phyloP scores from a whole-genome alignment of 2,888 invertebrate species.

The Eupsilia transversa region DNA sequence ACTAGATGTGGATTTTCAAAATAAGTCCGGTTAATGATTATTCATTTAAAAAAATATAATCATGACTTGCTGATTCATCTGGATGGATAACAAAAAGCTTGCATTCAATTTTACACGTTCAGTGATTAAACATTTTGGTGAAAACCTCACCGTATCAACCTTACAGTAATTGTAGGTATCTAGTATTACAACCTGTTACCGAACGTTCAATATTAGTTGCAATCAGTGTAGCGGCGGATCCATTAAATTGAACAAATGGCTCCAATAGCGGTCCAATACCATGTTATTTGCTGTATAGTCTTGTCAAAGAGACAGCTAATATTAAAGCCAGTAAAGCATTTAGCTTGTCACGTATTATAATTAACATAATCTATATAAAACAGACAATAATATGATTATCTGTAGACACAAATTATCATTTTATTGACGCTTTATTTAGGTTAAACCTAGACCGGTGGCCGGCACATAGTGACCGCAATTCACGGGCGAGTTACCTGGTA shows the following conservation, averaged over 20 bases:
- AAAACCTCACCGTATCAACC: neutral
- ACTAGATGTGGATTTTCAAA: neutral
- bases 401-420: neutral
- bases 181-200: constrained; percentile 20
- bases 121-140: neutral
- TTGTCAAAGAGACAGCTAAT: constrained; percentile 24
- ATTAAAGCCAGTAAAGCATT: constrained; percentile 3
- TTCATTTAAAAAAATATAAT: neutral
- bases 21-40: neutral
- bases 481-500: neutral
- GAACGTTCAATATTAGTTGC: constrained; percentile 37
- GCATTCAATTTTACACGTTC: neutral
- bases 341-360: neutral
- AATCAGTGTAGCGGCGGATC: constrained; percentile 47
- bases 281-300: constrained; percentile 26
- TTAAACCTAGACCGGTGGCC: too few species aligned
- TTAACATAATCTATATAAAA: constrained; percentile 5
- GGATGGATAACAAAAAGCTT: neutral
- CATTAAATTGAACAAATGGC: constrained; percentile 57
- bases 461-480: too few species aligned
- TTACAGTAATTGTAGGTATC: constrained; percentile 16
- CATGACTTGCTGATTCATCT: neutral
- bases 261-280: constrained; percentile 44
- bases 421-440: too few species aligned
- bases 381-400: neutral